Percentiles rank a stretch among this genome's conserved stretches.
These are phyloP conservation scores for Tokudaia muenninki DNA, from an alignment of 2,797 vertebrate genomes.

Conservation along the genomic window DNA sequence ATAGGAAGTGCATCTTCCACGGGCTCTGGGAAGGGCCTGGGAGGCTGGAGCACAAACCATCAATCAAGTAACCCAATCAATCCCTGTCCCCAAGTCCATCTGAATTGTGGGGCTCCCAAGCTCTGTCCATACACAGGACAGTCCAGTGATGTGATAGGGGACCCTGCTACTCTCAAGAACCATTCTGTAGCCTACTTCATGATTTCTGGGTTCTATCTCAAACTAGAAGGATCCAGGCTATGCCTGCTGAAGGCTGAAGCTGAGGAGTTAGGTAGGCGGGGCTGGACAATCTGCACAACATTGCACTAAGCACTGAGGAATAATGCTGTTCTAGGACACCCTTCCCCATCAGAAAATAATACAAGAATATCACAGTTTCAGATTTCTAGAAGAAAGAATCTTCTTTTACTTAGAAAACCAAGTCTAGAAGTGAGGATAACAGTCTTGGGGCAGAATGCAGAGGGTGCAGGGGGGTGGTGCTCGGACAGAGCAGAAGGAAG, in stretches of 20 bases:
- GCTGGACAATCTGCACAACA: not conserved
- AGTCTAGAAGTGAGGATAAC: not conserved
- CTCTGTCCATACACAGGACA: fast-evolving
- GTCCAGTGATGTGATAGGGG: fast-evolving
- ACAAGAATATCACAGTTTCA: not conserved
- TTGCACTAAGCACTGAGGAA: fast-evolving
- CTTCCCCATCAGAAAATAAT: not conserved
- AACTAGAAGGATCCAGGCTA: not conserved
- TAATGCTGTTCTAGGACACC: fast-evolving
- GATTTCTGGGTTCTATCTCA: not conserved
- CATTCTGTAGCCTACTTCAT: fast-evolving
- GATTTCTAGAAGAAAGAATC: not conserved
- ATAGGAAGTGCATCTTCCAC: not conserved
- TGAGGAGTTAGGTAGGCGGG: fast-evolving
- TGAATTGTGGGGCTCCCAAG: not conserved
- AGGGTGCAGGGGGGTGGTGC: fast-evolving
- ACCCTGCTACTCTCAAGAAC: not conserved
- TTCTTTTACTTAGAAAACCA: not conserved
- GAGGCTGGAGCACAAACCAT: conserved; percentile 64
- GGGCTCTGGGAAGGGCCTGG: not conserved
- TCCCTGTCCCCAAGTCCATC: fast-evolving
- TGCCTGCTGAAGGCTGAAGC: too few relatives aligned
- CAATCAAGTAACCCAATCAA: not conserved
- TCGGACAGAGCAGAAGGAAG: fast-evolving
- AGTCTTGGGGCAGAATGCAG: not conserved